phyloP scores from a whole-genome alignment of 2,113 vertebrate genomes.

The Oncorhynchus clarkii region DNA sequence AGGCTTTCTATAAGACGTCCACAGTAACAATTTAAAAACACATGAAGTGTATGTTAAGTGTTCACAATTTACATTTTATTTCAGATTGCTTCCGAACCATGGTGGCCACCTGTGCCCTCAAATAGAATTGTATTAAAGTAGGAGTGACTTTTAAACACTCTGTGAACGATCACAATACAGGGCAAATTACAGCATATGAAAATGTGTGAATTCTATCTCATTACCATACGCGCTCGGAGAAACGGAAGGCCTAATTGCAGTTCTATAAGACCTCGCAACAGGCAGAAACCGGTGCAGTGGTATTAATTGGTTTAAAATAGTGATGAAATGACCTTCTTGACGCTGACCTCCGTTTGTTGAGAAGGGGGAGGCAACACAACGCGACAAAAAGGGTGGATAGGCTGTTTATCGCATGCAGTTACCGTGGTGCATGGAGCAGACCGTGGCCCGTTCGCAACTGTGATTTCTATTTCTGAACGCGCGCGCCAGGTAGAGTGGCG shows the following conservation, averaged over 20 bases:
- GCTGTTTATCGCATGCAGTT: constrained; percentile 82
- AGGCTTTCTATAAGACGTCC: not conserved
- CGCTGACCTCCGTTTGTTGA: constrained; percentile 75
- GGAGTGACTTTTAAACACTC: constrained; percentile 79
- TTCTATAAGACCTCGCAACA: constrained; percentile 64
- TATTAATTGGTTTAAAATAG: constrained; percentile 92
- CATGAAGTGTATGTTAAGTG: not conserved
- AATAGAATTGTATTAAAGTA: constrained; percentile 56
- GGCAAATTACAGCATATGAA: constrained; percentile 82
- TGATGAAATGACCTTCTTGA: constrained; percentile 79
- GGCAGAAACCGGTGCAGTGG: constrained; percentile 67
- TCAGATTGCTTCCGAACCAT: constrained; percentile 34
- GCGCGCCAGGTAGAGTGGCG: constrained; percentile 83
- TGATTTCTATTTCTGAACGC: constrained; percentile 87
- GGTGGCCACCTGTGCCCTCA: constrained; percentile 61
- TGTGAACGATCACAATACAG: constrained; percentile 66
- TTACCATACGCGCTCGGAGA: constrained; percentile 82
- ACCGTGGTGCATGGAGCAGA: constrained; percentile 49
- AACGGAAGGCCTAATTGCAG: constrained; percentile 81
- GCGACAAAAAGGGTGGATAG: constrained; percentile 60
- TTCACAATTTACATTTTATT: not conserved
- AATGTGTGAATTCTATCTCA: constrained; percentile 83
- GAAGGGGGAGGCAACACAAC: constrained; percentile 68
- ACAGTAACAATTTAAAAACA: not conserved
- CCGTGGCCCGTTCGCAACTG: constrained; percentile 75